Conservation (phyloP, 23 tunicate genomes). For the Halocynthia aurantium region DNA sequence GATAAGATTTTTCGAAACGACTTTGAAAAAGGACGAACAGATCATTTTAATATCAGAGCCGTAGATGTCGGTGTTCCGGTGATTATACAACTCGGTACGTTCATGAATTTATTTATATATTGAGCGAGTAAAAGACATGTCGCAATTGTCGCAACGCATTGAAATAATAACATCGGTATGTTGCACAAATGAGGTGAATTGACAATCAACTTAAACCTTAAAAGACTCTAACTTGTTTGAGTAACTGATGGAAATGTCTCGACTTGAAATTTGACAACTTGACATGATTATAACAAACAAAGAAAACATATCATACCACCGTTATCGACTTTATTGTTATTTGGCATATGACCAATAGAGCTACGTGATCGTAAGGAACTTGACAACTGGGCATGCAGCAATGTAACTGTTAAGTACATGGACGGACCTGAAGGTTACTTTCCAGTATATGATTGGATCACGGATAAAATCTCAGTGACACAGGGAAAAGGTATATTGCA, state of each 20-base stretch:
- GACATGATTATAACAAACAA: too few species aligned
- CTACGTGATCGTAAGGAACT: not conserved
- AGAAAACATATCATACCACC: too few species aligned
- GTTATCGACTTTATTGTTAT: not conserved
- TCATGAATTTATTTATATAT: not conserved
- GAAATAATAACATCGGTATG: not conserved
- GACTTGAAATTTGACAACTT: too few species aligned
- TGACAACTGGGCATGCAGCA: slow-evolving; percentile 40
- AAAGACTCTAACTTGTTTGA: too few species aligned
- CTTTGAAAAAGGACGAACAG: slow-evolving; percentile 18
- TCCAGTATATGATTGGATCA: slow-evolving; percentile 61
- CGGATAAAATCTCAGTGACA: slow-evolving; percentile 16
- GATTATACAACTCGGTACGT: slow-evolving; percentile 19
- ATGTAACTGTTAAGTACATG: slow-evolving; percentile 16
- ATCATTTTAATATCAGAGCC: slow-evolving; percentile 17
- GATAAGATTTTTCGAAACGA: slow-evolving; percentile 7
- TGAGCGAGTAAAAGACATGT: not conserved
- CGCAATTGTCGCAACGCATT: not conserved
- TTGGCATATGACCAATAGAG: slow-evolving; percentile 8
- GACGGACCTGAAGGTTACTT: slow-evolving; percentile 12
- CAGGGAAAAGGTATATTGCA: slow-evolving; percentile 27
- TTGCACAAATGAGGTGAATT: too few species aligned
- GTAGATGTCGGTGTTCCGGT: slow-evolving; percentile 33
- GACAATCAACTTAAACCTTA: too few species aligned
- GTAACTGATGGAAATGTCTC: too few species aligned